These are phyloP conservation scores for Falco cherrug DNA, from an alignment of 2,797 vertebrate species.

Conservation along the genomic window DNA sequence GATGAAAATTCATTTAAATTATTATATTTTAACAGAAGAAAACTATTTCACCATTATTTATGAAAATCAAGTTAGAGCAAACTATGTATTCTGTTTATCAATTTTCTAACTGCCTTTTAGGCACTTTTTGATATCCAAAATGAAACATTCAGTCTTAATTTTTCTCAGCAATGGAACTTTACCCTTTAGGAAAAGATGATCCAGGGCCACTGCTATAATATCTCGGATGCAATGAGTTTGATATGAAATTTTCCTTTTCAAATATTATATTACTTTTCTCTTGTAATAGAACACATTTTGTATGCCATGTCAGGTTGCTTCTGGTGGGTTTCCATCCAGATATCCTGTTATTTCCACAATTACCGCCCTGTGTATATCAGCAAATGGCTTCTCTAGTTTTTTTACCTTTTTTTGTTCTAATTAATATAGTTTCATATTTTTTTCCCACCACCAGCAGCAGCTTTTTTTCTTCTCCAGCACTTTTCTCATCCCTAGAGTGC, in stretches of 20 bases:
- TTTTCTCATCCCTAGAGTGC: neutral
- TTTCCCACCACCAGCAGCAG: too few relatives aligned
- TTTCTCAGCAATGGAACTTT: neutral
- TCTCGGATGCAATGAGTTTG: neutral
- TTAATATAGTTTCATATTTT: neutral
- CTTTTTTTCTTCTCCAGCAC: too few relatives aligned
- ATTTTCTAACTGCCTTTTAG: neutral
- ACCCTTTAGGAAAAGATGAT: neutral
- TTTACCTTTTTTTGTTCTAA: neutral
- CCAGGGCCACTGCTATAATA: neutral
- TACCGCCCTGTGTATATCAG: neutral
- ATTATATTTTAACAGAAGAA: neutral
- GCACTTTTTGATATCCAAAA: neutral
- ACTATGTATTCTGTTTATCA: neutral
- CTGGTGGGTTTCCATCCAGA: neutral
- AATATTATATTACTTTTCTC: neutral
- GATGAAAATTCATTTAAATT: neutral
- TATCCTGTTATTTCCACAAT: neutral
- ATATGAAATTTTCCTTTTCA: neutral
- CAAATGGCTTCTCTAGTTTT: neutral
- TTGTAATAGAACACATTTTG: neutral
- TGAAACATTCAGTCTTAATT: neutral
- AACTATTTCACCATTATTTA: neutral
- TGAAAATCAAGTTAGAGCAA: neutral
- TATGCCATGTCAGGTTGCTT: neutral